phyloP scores from a whole-genome alignment of 2,888 invertebrate genomes.

The Pammene aurita region DNA sequence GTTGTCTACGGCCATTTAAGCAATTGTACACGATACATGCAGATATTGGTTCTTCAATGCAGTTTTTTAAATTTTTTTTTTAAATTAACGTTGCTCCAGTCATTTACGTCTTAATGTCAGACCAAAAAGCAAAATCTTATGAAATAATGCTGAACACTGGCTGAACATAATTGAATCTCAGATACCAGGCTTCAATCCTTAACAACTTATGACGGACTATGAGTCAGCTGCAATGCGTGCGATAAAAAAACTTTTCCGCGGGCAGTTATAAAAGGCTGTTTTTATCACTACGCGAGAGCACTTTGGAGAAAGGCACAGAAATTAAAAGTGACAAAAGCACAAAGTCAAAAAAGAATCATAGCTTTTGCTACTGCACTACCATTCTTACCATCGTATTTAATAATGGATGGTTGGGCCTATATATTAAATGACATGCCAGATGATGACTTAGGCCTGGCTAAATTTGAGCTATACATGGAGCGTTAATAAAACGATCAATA shows the following conservation, averaged over 20 bases:
- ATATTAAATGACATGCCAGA: slow-evolving; percentile 23
- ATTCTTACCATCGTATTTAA: slow-evolving; percentile 14
- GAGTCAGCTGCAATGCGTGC: too few species aligned
- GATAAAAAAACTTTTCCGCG: too few species aligned
- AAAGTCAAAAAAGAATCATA: slow-evolving; percentile 23
- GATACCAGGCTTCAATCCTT: slow-evolving; percentile 13
- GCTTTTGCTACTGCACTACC: slow-evolving; percentile 15
- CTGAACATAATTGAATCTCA: slow-evolving; percentile 9
- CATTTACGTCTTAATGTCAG: slow-evolving; percentile 19
- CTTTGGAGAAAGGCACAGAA: slow-evolving; percentile 21
- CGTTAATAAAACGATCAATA: too few species aligned
- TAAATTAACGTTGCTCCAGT: too few species aligned
- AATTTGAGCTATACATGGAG: slow-evolving; percentile 24
- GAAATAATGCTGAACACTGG: slow-evolving; percentile 12
- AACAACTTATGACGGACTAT: too few species aligned
- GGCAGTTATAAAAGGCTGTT: too few species aligned
- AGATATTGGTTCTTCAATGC: too few species aligned
- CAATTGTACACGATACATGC: slow-evolving; percentile 38
- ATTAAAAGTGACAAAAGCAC: slow-evolving; percentile 25
- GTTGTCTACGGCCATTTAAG: slow-evolving; percentile 32
- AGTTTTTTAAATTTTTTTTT: too few species aligned
- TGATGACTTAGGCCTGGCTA: slow-evolving; percentile 25
- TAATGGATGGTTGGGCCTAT: slow-evolving; percentile 20
- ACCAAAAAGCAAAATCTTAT: slow-evolving; percentile 10
- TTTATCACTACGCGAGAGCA: slow-evolving; percentile 20